These are phyloP conservation scores for Parasteatoda lunata DNA, from an alignment of 2,888 invertebrate genomes.

Conservation along the genomic window DNA sequence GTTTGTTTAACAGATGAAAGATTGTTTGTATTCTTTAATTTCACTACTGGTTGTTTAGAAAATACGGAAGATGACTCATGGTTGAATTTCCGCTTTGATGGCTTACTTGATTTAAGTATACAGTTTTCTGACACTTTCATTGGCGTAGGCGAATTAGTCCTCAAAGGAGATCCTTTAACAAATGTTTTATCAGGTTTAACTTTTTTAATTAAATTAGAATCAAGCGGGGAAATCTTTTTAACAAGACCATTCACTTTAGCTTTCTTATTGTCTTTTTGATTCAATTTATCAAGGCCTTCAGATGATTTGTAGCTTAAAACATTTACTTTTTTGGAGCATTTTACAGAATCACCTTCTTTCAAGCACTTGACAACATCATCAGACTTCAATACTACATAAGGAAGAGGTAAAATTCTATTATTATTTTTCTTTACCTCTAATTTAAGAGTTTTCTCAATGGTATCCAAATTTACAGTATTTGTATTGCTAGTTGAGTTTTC, in stretches of 20 bases:
- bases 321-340: not conserved
- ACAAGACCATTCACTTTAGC: not conserved
- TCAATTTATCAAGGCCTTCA: not conserved
- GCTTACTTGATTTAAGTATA: slow-evolving; percentile 14
- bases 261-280: slow-evolving; percentile 6
- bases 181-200: slow-evolving; percentile 43
- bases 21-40: slow-evolving; percentile 24
- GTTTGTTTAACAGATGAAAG: not conserved
- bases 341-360: slow-evolving; percentile 1
- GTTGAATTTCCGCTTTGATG: slow-evolving; percentile 21
- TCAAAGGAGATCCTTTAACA: slow-evolving; percentile 33
- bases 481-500: too few relatives aligned
- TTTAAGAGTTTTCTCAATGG: slow-evolving; percentile 18
- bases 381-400: slow-evolving; percentile 45
- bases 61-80: slow-evolving; percentile 7
- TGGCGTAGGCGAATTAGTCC: slow-evolving; percentile 41
- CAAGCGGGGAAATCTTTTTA: not conserved
- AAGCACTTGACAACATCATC: slow-evolving; percentile 39
- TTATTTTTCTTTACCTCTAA: slow-evolving; percentile 18
- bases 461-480: not conserved
- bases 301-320: not conserved
- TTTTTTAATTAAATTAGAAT: slow-evolving; percentile 5
- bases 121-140: slow-evolving; percentile 33
- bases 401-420: slow-evolving; percentile 18
- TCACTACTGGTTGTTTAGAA: slow-evolving; percentile 19